Conservation (phyloP, 2,888 invertebrate genomes). For the Sicus ferrugineus region DNA sequence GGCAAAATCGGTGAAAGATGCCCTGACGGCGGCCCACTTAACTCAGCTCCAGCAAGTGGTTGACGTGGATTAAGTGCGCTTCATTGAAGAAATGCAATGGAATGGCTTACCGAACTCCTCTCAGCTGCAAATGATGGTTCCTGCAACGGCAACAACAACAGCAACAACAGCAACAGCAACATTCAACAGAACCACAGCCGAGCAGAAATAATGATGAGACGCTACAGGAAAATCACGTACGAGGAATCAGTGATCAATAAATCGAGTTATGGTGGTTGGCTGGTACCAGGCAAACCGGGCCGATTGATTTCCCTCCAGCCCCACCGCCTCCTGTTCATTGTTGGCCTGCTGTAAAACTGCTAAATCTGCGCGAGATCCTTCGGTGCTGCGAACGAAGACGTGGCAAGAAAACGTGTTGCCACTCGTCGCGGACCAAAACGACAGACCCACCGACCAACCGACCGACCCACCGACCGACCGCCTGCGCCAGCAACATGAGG, state of each 20-base stretch:
- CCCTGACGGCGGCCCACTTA: too few relatives aligned
- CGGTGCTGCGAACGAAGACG: too few relatives aligned
- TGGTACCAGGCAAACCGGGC: neutral
- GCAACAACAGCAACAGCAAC: too few relatives aligned
- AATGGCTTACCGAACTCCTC: neutral
- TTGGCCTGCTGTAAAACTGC: too few relatives aligned
- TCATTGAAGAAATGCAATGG: conserved; percentile 6
- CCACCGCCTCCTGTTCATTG: neutral
- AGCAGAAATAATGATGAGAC: neutral
- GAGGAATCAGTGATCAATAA: conserved; percentile 26
- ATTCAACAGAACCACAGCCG: too few relatives aligned
- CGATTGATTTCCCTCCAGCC: neutral
- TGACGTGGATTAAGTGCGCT: conserved; percentile 13
- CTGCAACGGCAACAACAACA: too few relatives aligned
- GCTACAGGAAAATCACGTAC: conserved; percentile 21
- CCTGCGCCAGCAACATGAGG: conserved; percentile 12
- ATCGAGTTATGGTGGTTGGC: conserved; percentile 23
- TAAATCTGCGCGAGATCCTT: too few relatives aligned
- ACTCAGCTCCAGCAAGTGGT: neutral
- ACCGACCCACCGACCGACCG: neutral
- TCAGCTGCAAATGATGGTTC: too few relatives aligned
- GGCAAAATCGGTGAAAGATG: too few relatives aligned
- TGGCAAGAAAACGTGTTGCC: neutral
- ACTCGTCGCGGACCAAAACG: too few relatives aligned
- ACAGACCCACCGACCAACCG: neutral